Base-by-base conservation (phyloP, 2,113 vertebrate species). In the Podiceps cristatus region DNA sequence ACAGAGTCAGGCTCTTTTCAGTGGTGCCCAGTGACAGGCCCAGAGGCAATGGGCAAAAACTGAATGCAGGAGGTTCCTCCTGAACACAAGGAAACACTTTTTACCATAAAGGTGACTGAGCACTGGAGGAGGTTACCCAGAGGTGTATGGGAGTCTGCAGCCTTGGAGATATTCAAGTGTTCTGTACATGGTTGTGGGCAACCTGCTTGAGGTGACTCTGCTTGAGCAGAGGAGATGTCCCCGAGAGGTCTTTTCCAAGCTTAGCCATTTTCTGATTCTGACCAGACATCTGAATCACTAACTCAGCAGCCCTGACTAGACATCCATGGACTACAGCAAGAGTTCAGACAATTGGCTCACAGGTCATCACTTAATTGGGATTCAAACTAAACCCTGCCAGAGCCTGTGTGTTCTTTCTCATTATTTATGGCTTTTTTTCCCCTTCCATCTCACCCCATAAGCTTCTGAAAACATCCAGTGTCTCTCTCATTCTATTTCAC, bases 121-220 rank as follows among this genome's bases (percentile, higher is more conserved):
- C 40, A 42, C 27, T 35, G 40, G 29, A 69, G n/a, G 11, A 35
- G 29, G 19, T 28, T 44, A 64, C 42, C 29, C 8, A 72, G 11
- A 53, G 40, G 6, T 1, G 1, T 16, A 37, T 12, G 44, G 50
- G 25, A 63, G 6, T 27, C 55, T 78, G 24, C n/a, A 12, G 0
- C 10, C 27, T 27, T 40, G n/a, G 18, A 4, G 4, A 80, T 17
- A 80, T 3, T 37, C 9, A 60, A 42, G 42, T 42, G 42, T 42
- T 42, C 42, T 42, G 42, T 42, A 42, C 42, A 42, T 42, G 47
- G 47, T 47, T 20, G 19, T 47, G 47, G 47, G 47, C 42, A 42
- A 42, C 42, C 42, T 42, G 42, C 42, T 42, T 12, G 11, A 76
- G 40, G 18, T 29, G 33, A 56, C 4, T 8, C 37, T 69, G 31